Conservation (phyloP, 1,140 invertebrate genomes). For the Calycopis cecrops region DNA sequence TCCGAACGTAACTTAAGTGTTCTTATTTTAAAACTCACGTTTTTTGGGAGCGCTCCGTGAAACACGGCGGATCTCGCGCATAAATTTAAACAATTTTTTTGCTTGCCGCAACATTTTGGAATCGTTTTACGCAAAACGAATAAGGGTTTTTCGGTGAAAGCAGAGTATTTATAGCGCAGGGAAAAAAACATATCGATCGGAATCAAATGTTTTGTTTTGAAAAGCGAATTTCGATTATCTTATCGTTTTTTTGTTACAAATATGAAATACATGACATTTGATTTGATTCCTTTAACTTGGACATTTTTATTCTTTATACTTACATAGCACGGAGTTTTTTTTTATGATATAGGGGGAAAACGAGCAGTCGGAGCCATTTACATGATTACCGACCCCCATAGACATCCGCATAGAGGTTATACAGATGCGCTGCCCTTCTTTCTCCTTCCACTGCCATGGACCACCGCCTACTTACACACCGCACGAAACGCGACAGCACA, state of each 20-base stretch:
- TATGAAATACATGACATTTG: neutral
- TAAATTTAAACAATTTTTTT: constrained; percentile 56
- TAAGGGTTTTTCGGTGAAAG: constrained; percentile 43
- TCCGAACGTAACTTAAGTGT: constrained; percentile 50
- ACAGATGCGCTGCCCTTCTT: too few species aligned
- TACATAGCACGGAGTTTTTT: too few species aligned
- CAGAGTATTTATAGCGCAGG: constrained; percentile 26
- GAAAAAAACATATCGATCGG: constrained; percentile 10
- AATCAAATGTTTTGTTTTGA: constrained; percentile 19
- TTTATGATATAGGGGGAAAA: too few species aligned
- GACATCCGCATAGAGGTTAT: too few species aligned
- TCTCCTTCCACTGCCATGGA: too few species aligned
- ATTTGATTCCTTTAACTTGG: too few species aligned
- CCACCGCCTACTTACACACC: too few species aligned
- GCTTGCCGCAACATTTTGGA: constrained; percentile 38
- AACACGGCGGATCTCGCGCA: constrained; percentile 47
- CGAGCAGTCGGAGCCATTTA: too few species aligned
- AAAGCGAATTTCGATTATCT: neutral
- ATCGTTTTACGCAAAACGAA: constrained; percentile 50
- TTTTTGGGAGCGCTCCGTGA: constrained; percentile 48
- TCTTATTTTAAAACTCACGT: constrained; percentile 54
- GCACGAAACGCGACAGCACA: too few species aligned
- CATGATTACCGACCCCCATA: too few species aligned
- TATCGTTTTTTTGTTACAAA: constrained; percentile 31
- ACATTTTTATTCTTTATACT: too few species aligned